Evolutionary conservation across 2,888 invertebrate species (phyloP).

Genomic region (Sphecodes monilicornis): DNA sequence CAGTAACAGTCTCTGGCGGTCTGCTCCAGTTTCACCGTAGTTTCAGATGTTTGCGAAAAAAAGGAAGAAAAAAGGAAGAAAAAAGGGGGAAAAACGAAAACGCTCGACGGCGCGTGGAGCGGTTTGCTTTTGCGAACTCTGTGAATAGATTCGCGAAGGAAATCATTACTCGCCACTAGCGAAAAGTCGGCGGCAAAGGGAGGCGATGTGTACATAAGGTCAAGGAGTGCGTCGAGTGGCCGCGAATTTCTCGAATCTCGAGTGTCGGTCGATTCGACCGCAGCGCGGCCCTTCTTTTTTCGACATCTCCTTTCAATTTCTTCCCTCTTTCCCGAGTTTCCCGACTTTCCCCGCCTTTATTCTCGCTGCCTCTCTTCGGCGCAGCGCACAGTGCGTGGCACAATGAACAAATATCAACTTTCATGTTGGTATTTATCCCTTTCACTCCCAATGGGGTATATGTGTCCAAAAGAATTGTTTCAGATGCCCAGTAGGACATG

Average conservation of each 20-base stretch:
- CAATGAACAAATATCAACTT: no score
- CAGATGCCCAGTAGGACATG: no score
- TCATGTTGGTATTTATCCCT: no score
- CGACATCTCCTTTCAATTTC: slow-evolving; percentile 2
- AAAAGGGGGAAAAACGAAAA: not conserved
- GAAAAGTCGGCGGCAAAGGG: not conserved
- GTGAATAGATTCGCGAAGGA: not conserved
- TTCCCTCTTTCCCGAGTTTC: not conserved
- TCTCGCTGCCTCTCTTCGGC: not conserved
- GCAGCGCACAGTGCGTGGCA: no score
- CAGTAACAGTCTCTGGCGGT: not conserved
- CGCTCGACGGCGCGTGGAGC: not conserved
- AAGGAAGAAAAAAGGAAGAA: no score
- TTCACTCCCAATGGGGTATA: no score
- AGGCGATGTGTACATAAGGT: slow-evolving; percentile 10
- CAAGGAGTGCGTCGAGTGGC: slow-evolving; percentile 16
- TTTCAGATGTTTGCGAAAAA: not conserved
- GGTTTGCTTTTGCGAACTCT: not conserved
- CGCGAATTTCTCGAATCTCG: slow-evolving; percentile 21
- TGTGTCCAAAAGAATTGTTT: no score
- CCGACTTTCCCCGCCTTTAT: not conserved
- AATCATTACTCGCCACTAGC: not conserved
- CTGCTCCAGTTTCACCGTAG: not conserved
- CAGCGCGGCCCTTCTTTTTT: not conserved
- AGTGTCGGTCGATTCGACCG: slow-evolving; percentile 26